Percentiles rank a stretch among this genome's conserved stretches.
Evolutionary conservation across 2,888 invertebrate species (phyloP).

Genomic region (Netelia virgata): DNA sequence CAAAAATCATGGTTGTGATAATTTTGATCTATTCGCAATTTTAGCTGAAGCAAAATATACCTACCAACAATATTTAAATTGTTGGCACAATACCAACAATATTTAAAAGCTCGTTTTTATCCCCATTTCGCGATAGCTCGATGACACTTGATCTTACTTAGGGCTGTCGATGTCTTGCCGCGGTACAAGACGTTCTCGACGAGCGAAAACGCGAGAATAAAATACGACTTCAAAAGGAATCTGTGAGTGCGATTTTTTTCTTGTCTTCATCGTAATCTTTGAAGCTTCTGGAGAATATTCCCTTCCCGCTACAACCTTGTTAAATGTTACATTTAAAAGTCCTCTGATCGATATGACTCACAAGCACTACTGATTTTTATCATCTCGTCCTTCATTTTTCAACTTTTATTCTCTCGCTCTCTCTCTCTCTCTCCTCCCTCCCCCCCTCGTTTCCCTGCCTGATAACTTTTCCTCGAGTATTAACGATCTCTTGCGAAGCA

Average conservation of each 20-base stretch:
- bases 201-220: slow-evolving; percentile 80
- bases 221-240: slow-evolving; percentile 83
- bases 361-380: background rate
- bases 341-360: background rate
- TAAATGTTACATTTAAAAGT: slow-evolving; percentile 16
- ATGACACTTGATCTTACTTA: slow-evolving; percentile 21
- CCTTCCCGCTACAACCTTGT: background rate
- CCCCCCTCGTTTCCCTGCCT: slow-evolving; percentile 39
- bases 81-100: background rate
- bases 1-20: too few species aligned
- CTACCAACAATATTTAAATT: background rate
- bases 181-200: slow-evolving; percentile 1
- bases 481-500: slow-evolving; percentile 78
- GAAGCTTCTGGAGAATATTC: slow-evolving; percentile 15
- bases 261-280: slow-evolving; percentile 65
- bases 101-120: background rate
- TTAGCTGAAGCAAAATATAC: background rate
- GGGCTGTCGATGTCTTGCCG: slow-evolving; percentile 16
- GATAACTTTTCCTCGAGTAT: slow-evolving; percentile 59
- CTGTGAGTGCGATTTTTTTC: slow-evolving; percentile 71
- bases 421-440: slow-evolving; percentile 56
- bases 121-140: slow-evolving; percentile 19
- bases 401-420: slow-evolving; percentile 2
- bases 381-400: background rate
- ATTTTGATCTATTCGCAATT: background rate